Evolutionary conservation across 2,888 invertebrate genomes (phyloP), one percentile per base, ranked within the genome.

Genomic region (Alcis repandata): DNA sequence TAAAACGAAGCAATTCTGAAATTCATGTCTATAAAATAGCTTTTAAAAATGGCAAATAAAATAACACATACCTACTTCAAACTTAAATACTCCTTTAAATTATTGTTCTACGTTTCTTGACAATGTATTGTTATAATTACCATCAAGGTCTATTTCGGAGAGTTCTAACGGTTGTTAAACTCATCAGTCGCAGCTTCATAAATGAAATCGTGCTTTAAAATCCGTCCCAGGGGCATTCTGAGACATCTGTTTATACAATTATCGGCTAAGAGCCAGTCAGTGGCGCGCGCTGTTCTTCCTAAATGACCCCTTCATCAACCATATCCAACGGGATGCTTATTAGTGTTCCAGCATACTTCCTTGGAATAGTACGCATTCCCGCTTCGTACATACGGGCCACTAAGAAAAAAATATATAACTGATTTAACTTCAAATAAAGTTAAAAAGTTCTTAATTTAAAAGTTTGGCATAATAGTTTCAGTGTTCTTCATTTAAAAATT

Each of bases 221-320:
- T 90, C 15, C 89, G 80, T 63, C 76, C 80, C 92, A 86, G 89
- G 65, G 33, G 64, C 69, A 78, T 83, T 78, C 78, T 80, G 79
- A 88, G 87, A 87, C 92, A 93, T 93, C 92, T 93, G 92, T 92
- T 93, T 91, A 92, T 92, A 91, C 90, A 93, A 92, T 93, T 92
- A 92, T 92, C 91, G 86, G 89, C 82, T 90, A 88, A 89, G 89
- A 89, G 80, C 81, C 87, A 83, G 86, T 84, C 86, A 83, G 91
- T 89, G 90, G 90, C 91, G 88, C 88, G 87, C 91, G 90, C 91
- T 92, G 92, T 92, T 90, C 90, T 86, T 90, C 88, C 90, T 92
- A 92, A 92, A 93, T 92, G 92, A 91, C 74, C 91, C 92, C 90
- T 92, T 91, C 89, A 90, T 90, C 83, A 88, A 82, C 83, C 84